These are phyloP conservation scores for Cotesia chilonis DNA, from an alignment of 1,140 invertebrate species.

Conservation along the genomic window DNA sequence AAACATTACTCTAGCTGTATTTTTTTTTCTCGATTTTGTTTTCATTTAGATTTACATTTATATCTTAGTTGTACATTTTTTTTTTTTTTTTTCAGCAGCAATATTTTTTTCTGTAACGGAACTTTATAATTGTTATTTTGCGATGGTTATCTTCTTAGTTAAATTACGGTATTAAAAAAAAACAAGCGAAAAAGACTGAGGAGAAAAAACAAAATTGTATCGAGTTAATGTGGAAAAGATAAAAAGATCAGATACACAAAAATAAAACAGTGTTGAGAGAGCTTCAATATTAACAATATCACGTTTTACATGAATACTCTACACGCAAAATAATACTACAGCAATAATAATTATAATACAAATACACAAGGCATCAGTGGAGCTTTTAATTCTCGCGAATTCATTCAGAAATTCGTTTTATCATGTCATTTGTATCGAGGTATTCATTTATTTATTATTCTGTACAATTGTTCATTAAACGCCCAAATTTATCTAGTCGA, in stretches of 20 bases:
- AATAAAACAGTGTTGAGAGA: too few relatives aligned
- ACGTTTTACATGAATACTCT: too few relatives aligned
- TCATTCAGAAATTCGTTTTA: conserved; percentile 34
- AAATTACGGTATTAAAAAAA: background rate
- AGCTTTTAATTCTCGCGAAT: conserved; percentile 1
- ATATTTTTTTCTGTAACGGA: background rate
- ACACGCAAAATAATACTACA: too few relatives aligned
- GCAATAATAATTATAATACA: too few relatives aligned
- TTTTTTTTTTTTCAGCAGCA: background rate
- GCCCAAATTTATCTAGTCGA: too few relatives aligned
- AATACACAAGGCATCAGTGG: too few relatives aligned
- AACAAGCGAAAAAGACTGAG: too few relatives aligned
- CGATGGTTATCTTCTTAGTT: background rate
- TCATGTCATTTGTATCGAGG: conserved; percentile 21
- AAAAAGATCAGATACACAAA: too few relatives aligned
- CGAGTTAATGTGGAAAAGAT: too few relatives aligned
- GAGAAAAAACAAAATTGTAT: too few relatives aligned
- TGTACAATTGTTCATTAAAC: background rate
- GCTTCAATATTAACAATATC: too few relatives aligned
- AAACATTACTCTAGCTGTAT: background rate
- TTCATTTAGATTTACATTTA: conserved; percentile 2
- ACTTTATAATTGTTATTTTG: too few relatives aligned
- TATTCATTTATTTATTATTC: conserved; percentile 28
- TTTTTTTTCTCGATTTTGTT: conserved; percentile 17
- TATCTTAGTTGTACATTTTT: background rate